A percentile compares a stretch with the other conserved stretches of the same genome.
phyloP scores from a whole-genome alignment of 1,140 invertebrate genomes.

The Bilobella aurantiaca region DNA sequence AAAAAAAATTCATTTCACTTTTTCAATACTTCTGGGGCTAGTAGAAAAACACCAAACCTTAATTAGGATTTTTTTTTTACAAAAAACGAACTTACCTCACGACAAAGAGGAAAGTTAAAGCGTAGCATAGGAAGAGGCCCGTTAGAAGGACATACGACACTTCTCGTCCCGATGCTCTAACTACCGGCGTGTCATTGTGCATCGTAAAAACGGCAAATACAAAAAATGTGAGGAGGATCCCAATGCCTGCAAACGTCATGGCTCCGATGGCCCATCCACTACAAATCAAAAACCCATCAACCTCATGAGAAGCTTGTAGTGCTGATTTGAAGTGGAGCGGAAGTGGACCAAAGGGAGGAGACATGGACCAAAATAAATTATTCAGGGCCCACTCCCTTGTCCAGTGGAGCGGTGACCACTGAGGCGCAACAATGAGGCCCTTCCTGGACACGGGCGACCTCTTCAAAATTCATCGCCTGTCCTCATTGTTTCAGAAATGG shows the following conservation, averaged over 20 bases:
- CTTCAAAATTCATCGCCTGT: not conserved
- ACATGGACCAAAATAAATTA: not conserved
- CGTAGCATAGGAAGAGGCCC: constrained; percentile 79
- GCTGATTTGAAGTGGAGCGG: not conserved
- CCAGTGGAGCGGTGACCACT: not conserved
- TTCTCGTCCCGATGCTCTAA: constrained; percentile 78
- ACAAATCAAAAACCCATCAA: constrained; percentile 34
- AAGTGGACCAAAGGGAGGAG: not conserved
- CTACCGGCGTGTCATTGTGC: constrained; percentile 74
- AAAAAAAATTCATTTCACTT: too few relatives aligned
- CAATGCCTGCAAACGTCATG: constrained; percentile 47
- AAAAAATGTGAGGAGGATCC: constrained; percentile 40
- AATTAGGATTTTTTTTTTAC: too few relatives aligned
- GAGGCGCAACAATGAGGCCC: not conserved
- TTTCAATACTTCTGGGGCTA: too few relatives aligned
- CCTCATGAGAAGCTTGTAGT: not conserved
- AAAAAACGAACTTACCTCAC: constrained; percentile 48
- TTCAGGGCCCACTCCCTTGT: not conserved
- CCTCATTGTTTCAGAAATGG: not conserved
- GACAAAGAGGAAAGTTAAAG: constrained; percentile 72
- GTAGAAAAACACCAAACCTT: too few relatives aligned
- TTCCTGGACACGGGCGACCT: not conserved
- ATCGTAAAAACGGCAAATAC: constrained; percentile 54
- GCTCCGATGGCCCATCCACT: constrained; percentile 82
- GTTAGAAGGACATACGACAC: constrained; percentile 75